Conservation (phyloP, 2,888 invertebrate species). For the Morpho achilles region DNA sequence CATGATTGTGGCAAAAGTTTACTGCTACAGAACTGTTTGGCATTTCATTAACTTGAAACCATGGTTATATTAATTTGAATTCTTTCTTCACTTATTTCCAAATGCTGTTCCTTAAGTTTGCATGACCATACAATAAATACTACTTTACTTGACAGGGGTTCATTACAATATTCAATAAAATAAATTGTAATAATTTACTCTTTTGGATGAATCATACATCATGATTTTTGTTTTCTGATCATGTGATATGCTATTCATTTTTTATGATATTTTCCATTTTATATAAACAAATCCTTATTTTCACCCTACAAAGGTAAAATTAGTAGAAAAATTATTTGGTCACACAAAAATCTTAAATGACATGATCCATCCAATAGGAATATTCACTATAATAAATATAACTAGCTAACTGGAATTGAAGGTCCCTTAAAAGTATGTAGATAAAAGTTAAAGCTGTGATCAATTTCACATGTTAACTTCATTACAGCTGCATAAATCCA, state of each 20-base stretch:
- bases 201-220: constrained; percentile 58
- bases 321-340: constrained; percentile 74
- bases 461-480: constrained; percentile 51
- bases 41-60: constrained; percentile 57
- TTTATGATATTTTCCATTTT: constrained; percentile 68
- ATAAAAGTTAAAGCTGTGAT: constrained; percentile 65
- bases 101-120: constrained; percentile 66
- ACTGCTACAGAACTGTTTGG: constrained; percentile 70
- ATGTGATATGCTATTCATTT: constrained; percentile 72
- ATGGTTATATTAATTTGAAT: constrained; percentile 54
- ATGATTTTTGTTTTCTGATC: constrained; percentile 49
- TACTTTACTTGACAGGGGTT: constrained; percentile 61
- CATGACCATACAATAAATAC: constrained; percentile 58
- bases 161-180: constrained; percentile 71
- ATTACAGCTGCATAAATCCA: constrained; percentile 15
- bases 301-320: constrained; percentile 65
- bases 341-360: constrained; percentile 55
- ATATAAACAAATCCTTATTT: constrained; percentile 60
- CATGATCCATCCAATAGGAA: constrained; percentile 65
- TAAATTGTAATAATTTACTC: constrained; percentile 68
- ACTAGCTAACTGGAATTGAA: constrained; percentile 78
- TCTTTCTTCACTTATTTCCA: constrained; percentile 77
- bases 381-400: constrained; percentile 75
- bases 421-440: constrained; percentile 79
- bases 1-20: constrained; percentile 63